Evolutionary conservation across 2,113 vertebrate genomes (phyloP).

Genomic region (Phaetusa simplex): DNA sequence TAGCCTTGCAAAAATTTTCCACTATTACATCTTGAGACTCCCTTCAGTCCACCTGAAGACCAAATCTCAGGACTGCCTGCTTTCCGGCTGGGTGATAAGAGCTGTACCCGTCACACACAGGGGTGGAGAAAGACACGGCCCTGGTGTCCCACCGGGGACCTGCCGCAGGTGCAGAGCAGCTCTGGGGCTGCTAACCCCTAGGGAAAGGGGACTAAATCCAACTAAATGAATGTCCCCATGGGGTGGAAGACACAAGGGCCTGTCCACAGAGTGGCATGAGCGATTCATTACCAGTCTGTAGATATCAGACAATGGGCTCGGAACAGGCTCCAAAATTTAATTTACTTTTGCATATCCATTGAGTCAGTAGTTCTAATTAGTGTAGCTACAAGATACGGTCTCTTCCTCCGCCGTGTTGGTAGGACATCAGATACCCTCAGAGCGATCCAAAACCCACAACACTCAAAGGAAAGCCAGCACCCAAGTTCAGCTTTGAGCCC

Average conservation of each 20-base stretch:
- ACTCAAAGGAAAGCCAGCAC: not conserved
- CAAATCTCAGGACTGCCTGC: not conserved
- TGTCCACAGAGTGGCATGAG: not conserved
- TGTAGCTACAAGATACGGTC: not conserved
- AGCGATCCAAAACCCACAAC: not conserved
- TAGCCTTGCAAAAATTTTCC: not conserved
- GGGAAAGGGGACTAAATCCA: not conserved
- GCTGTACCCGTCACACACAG: rapidly evolving
- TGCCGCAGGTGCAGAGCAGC: not conserved
- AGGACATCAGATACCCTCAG: not conserved
- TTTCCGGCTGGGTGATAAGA: not conserved
- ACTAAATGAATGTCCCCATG: not conserved
- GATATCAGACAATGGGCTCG: not conserved
- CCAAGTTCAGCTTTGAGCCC: not conserved
- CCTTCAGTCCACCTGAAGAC: not conserved
- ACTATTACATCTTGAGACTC: not conserved
- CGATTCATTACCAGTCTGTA: not conserved
- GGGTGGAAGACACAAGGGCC: not conserved
- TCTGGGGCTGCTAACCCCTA: not conserved
- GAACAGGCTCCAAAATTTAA: not conserved
- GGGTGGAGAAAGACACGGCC: not conserved
- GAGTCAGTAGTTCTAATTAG: not conserved
- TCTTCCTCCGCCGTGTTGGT: not conserved
- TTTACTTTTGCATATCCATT: not conserved
- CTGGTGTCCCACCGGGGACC: not conserved